Evolutionary conservation across 2,888 invertebrate species (phyloP).

Genomic region (Pollenia labialis): DNA sequence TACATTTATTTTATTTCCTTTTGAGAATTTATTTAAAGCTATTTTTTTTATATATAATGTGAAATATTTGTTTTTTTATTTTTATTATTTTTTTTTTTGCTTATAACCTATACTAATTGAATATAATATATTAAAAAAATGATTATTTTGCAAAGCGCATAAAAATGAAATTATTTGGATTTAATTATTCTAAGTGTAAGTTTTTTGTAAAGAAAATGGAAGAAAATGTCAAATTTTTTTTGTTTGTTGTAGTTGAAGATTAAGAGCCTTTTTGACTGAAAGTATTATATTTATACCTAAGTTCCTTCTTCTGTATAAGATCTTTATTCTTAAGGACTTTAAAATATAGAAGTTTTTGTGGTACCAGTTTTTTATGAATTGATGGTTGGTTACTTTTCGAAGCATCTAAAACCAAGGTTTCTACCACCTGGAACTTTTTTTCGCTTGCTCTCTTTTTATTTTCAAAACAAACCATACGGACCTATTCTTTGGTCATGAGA

Average conservation of each 20-base stretch:
- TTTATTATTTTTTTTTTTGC: constrained; percentile 6
- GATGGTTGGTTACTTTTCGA: too few species aligned
- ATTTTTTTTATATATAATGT: constrained; percentile 21
- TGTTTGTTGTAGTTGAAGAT: neutral
- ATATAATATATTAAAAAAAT: neutral
- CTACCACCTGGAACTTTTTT: too few species aligned
- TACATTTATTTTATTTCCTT: constrained; percentile 48
- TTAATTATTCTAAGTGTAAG: neutral
- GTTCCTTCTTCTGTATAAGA: too few species aligned
- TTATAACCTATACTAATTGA: constrained; percentile 37
- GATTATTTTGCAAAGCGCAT: neutral
- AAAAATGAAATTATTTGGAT: neutral
- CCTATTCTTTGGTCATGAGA: too few species aligned
- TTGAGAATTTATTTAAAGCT: constrained; percentile 50
- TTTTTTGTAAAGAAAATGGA: constrained; percentile 20
- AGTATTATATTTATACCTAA: too few species aligned
- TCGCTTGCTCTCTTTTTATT: too few species aligned
- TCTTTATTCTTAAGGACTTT: too few species aligned
- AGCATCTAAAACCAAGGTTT: too few species aligned
- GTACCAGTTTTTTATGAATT: too few species aligned
- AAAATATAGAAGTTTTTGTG: too few species aligned
- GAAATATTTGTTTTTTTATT: neutral
- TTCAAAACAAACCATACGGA: too few species aligned
- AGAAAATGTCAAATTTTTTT: neutral
- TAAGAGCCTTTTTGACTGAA: too few species aligned